phyloP scores from a whole-genome alignment of 2,113 vertebrate genomes.

The Sceloporus tristichus region DNA sequence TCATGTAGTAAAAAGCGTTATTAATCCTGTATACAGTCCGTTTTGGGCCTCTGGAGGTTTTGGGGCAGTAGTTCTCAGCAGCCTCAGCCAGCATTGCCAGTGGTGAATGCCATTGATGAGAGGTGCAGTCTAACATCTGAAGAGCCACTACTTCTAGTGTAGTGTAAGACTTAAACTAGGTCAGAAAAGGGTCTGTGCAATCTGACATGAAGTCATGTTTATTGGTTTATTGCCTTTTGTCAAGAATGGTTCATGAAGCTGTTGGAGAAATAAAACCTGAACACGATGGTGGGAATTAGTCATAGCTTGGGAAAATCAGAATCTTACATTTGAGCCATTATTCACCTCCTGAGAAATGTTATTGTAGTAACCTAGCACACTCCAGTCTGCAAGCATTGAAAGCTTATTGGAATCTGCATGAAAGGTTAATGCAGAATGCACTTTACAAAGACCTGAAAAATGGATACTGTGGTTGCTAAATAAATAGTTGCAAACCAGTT shows the following conservation, averaged over 20 bases:
- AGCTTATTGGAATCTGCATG: conserved; percentile 19
- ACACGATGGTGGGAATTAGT: conserved; percentile 56
- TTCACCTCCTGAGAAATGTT: conserved; percentile 37
- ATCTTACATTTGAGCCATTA: conserved; percentile 54
- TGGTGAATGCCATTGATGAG: too few relatives aligned
- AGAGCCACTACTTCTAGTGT: background rate
- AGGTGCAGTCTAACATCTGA: background rate
- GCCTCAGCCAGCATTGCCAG: too few relatives aligned
- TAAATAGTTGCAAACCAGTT: conserved; percentile 28
- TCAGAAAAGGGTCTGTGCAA: too few relatives aligned
- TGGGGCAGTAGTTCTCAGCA: background rate
- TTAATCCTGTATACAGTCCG: too few relatives aligned
- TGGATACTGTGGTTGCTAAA: background rate
- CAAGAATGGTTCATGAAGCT: conserved; percentile 27
- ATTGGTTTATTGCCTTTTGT: background rate
- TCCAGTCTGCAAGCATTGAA: conserved; percentile 11
- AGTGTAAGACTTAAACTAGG: too few relatives aligned
- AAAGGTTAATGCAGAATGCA: conserved; percentile 1
- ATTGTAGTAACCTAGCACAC: conserved; percentile 20
- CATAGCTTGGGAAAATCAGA: conserved; percentile 51
- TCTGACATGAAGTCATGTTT: conserved; percentile 6
- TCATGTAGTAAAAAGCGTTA: background rate
- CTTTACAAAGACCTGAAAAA: conserved; percentile 23
- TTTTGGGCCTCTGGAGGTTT: too few relatives aligned
- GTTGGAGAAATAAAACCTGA: conserved; percentile 46